These are phyloP conservation scores for Condylura cristata DNA, from an alignment of 2,113 vertebrate species.

Conservation along the genomic window DNA sequence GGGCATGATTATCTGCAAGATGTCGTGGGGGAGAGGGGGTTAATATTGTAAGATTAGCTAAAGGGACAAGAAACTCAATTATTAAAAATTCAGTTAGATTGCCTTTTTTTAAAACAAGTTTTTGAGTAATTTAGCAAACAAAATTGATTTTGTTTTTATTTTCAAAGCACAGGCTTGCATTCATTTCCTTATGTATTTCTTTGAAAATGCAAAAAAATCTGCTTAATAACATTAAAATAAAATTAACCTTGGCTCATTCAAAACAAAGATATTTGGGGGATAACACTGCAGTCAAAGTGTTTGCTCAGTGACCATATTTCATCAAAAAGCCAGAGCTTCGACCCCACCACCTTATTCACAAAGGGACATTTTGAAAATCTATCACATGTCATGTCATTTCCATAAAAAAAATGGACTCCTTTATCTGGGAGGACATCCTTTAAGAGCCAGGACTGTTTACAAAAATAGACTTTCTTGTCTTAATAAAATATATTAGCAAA, in stretches of 20 bases:
- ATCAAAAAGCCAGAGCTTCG: not conserved
- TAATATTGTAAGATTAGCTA: constrained; percentile 82
- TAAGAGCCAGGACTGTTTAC: not conserved
- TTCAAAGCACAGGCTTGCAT: constrained; percentile 41
- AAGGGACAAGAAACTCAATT: constrained; percentile 81
- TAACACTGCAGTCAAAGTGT: not conserved
- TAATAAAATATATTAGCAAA: constrained; percentile 5
- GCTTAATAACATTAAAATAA: constrained; percentile 53
- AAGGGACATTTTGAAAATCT: not conserved
- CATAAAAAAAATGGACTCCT: not conserved
- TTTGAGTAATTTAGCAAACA: constrained; percentile 71
- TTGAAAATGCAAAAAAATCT: constrained; percentile 63
- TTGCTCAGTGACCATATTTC: not conserved
- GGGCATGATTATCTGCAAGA: constrained; percentile 76
- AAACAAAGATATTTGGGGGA: constrained; percentile 44
- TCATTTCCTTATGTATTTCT: constrained; percentile 50
- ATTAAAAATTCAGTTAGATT: constrained; percentile 76
- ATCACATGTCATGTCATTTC: not conserved
- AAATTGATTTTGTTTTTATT: constrained; percentile 62
- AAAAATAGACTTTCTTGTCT: not conserved
- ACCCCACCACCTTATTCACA: not conserved
- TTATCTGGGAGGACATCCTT: not conserved
- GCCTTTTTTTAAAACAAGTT: constrained; percentile 10
- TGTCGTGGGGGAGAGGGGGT: constrained; percentile 74
- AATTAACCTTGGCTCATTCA: constrained; percentile 37